A percentile compares a stretch with the other conserved stretches of the same genome.
Conservation (phyloP, 2,888 invertebrate genomes). For the Bhutanitis thaidina region DNA sequence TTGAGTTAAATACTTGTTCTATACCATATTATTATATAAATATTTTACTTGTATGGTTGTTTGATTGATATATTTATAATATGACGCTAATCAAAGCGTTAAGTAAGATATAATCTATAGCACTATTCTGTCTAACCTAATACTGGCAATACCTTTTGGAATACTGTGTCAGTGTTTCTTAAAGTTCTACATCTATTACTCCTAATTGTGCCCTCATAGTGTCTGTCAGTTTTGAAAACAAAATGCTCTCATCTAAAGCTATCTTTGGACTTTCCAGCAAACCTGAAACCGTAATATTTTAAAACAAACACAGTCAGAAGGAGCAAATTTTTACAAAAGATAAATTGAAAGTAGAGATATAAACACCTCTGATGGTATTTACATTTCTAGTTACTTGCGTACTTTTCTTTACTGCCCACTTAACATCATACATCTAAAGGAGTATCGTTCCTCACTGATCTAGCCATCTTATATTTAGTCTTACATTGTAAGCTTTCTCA, state of each 20-base stretch:
- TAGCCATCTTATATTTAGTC: too few relatives aligned
- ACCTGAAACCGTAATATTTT: constrained; percentile 60
- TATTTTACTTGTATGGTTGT: constrained; percentile 21
- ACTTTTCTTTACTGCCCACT: too few relatives aligned
- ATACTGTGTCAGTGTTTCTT: constrained; percentile 11
- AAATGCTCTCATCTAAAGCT: constrained; percentile 83
- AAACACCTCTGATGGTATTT: too few relatives aligned
- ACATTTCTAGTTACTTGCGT: too few relatives aligned
- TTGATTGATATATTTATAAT: not conserved
- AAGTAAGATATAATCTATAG: not conserved
- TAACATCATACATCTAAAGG: too few relatives aligned
- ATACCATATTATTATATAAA: constrained; percentile 29
- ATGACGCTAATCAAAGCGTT: not conserved
- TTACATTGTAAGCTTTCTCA: too few relatives aligned
- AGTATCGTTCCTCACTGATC: too few relatives aligned
- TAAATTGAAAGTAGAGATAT: too few relatives aligned
- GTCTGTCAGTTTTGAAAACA: constrained; percentile 86
- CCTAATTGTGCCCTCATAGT: constrained; percentile 85
- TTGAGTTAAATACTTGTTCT: constrained; percentile 69
- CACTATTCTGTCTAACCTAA: constrained; percentile 13
- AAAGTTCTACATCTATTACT: constrained; percentile 49
- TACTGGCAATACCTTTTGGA: constrained; percentile 35
- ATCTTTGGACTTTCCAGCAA: constrained; percentile 85
- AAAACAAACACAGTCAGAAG: too few relatives aligned
- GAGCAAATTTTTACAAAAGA: too few relatives aligned